A percentile compares a stretch with the other conserved stretches of the same genome.
Conservation (phyloP, 2,797 vertebrate genomes). For the Prionace glauca region DNA sequence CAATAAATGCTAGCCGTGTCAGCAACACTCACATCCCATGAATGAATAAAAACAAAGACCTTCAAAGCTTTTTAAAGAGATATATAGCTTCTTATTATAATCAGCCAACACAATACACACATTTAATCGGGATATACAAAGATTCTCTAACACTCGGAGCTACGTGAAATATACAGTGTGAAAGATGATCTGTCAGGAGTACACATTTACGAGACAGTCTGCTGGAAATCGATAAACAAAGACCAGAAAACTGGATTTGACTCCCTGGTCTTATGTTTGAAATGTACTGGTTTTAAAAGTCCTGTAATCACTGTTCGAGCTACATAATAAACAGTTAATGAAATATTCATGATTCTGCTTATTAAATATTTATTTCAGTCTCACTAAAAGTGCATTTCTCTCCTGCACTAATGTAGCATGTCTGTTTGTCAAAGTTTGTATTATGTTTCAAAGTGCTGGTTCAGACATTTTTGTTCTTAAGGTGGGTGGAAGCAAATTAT, state of each 20-base stretch:
- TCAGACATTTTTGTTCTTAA: background rate
- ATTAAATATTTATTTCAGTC: background rate
- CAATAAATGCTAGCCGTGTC: background rate
- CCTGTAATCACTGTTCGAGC: background rate
- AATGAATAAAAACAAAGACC: background rate
- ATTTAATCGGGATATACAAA: background rate
- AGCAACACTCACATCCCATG: background rate
- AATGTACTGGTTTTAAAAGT: background rate
- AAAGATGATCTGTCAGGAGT: background rate
- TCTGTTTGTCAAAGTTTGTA: background rate
- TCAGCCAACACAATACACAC: background rate
- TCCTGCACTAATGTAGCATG: background rate
- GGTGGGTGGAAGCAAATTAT: background rate
- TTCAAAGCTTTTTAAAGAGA: background rate
- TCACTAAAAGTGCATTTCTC: background rate
- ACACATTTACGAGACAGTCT: background rate
- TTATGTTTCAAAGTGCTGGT: background rate
- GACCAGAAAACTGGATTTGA: background rate
- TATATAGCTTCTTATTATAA: background rate
- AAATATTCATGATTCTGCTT: slow-evolving; percentile 16
- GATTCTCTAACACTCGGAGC: background rate
- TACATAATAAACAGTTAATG: background rate
- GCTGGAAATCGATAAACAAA: background rate
- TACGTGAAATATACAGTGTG: background rate
- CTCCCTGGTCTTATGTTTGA: background rate